phyloP scores from a whole-genome alignment of 2,888 invertebrate genomes.

The Dexiosoma caninum region DNA sequence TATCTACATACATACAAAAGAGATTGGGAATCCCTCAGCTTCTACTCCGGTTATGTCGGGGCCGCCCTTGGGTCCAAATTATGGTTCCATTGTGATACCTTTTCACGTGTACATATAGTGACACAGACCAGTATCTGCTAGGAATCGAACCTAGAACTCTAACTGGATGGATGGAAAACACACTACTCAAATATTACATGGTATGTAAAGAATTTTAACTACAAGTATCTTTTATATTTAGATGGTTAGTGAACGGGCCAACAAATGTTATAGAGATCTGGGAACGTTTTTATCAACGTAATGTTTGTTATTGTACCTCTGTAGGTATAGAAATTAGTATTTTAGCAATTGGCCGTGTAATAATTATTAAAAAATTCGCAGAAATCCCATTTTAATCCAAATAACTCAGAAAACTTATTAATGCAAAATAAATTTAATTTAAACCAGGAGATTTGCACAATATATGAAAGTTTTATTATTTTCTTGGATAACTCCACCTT shows the following conservation, averaged over 20 bases:
- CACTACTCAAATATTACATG: too few relatives aligned
- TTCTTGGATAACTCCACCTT: slow-evolving; percentile 56
- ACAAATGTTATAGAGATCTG: background rate
- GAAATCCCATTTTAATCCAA: background rate
- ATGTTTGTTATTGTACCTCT: slow-evolving; percentile 33
- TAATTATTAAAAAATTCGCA: slow-evolving; percentile 43
- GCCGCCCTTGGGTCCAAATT: too few relatives aligned
- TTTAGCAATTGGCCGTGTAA: slow-evolving; percentile 57
- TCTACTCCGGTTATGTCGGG: too few relatives aligned
- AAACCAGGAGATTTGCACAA: too few relatives aligned
- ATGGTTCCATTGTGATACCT: too few relatives aligned
- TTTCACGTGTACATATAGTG: too few relatives aligned
- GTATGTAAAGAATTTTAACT: too few relatives aligned
- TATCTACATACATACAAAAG: too few relatives aligned
- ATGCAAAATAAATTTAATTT: background rate
- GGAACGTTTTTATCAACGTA: slow-evolving; percentile 45
- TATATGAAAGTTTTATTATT: background rate
- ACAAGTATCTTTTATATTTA: background rate
- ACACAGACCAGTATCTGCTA: too few relatives aligned
- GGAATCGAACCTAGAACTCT: too few relatives aligned
- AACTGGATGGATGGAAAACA: too few relatives aligned
- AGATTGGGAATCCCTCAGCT: too few relatives aligned
- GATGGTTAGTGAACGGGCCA: background rate
- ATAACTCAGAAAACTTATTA: background rate
- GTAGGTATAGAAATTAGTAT: slow-evolving; percentile 47